phyloP scores from a whole-genome alignment of 2,113 vertebrate genomes.

The Meriones unguiculatus region DNA sequence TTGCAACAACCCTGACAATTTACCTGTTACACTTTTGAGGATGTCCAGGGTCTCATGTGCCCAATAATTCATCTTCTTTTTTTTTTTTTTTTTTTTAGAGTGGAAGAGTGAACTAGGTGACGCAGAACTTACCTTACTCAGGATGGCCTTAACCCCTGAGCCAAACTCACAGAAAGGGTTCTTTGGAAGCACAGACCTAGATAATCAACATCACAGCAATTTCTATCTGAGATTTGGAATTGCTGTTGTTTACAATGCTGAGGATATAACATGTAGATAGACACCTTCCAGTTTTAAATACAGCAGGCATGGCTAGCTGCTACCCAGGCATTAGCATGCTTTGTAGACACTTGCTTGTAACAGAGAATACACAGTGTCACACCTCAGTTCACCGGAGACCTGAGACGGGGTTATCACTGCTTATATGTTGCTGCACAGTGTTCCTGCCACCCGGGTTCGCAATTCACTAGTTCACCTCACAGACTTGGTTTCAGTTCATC shows the following conservation, averaged over 20 bases:
- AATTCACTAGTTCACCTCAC: not conserved
- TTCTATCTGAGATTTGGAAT: not conserved
- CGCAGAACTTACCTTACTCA: not conserved
- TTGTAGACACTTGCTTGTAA: not conserved
- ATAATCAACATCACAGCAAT: not conserved
- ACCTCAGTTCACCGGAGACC: not conserved
- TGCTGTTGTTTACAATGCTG: not conserved
- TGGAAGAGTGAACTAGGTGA: not conserved
- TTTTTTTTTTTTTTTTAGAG: not conserved
- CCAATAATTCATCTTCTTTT: not conserved
- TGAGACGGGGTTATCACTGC: not conserved
- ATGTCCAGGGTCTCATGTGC: not conserved
- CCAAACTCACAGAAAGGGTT: not conserved
- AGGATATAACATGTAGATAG: not conserved
- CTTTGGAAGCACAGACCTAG: not conserved
- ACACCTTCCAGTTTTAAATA: not conserved
- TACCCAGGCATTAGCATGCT: not conserved
- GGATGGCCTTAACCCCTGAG: not conserved
- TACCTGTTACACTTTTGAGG: not conserved
- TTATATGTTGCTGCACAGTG: not conserved
- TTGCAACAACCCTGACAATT: not conserved
- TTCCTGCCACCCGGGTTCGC: not conserved
- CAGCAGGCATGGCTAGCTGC: not conserved
- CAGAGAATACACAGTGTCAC: not conserved
- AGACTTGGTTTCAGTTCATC: not conserved